Base-by-base conservation (phyloP, 2,113 vertebrate genomes). In the Neopipo cinnamomea region DNA sequence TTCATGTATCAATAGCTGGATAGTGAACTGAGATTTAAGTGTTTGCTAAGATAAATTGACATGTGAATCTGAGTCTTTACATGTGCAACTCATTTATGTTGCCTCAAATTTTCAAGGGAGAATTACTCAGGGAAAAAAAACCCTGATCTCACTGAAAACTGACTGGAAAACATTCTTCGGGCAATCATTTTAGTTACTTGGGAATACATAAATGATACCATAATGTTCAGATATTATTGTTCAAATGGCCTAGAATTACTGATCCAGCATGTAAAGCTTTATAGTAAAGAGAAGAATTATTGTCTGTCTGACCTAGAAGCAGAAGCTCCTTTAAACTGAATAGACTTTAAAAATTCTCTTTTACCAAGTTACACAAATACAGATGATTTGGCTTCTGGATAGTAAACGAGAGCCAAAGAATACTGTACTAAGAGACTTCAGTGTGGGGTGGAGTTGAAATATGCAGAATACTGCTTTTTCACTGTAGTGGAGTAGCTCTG, bases 331-430 rank as follows among this genome's bases (percentile, higher is more conserved):
- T 86, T 86, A 83, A 90, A 83, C 67, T 46, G n/a, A 80, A 50
- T 12, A 91, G 78, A 73, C 58, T 94, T 85, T 61, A 24, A 90
- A 93, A 85, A 59, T 74, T 95, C 63, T 80, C 63, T 84, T 76
- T 95, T 83, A 97, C 92, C 72, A 97, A 93, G 86, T 93, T 96
- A 95, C 88, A 96, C 91, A 93, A 90, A 93, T 63, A 80, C 85
- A 93, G 88, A 93, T 90, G 67, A 85, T 71, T 95, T 95, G 88
- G 88, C 83, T 94, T 91, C 95, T 95, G 91, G 75, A 63, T 92
- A 91, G 59, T 28, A 86, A 92, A 95, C 42, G 47, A 80, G 25
- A 94, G 94, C 92, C 94, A 92, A 90, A 46, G 59, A 84, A 91
- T 31, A 92, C 83, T 74, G 63, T 73, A 74, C 72, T 71, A 19